A percentile compares a stretch with the other conserved stretches of the same genome.
Conservation (phyloP, 2,888 invertebrate species). For the Fragum fragum region DNA sequence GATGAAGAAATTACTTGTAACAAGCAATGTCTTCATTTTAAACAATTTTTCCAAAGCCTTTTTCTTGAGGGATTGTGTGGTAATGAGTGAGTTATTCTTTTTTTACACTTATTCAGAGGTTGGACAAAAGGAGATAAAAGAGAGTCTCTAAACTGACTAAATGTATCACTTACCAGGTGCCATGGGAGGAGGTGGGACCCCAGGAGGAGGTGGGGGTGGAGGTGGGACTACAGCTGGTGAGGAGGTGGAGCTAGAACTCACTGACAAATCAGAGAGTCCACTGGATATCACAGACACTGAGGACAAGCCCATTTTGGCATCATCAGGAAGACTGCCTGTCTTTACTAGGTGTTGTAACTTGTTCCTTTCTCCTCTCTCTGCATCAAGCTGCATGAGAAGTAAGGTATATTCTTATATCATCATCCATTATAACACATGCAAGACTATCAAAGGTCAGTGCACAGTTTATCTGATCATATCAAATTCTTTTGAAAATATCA, state of each 20-base stretch:
- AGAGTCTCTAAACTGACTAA: too few species aligned
- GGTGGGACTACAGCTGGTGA: constrained; percentile 72
- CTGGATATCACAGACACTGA: constrained; percentile 61
- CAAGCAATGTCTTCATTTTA: too few species aligned
- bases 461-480: too few species aligned
- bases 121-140: too few species aligned
- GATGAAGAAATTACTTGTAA: too few species aligned
- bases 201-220: constrained; percentile 76
- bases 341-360: constrained; percentile 95
- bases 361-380: constrained; percentile 90
- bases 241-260: constrained; percentile 52
- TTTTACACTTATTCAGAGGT: too few species aligned
- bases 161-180: constrained; percentile 26
- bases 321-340: constrained; percentile 97
- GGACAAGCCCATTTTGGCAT: constrained; percentile 91
- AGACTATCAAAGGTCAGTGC: too few species aligned
- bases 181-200: constrained; percentile 77
- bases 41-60: too few species aligned
- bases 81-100: neutral
- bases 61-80: too few species aligned
- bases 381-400: constrained; percentile 82
- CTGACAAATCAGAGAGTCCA: constrained; percentile 66
- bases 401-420: too few species aligned
- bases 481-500: too few species aligned
- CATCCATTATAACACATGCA: too few species aligned